Evolutionary conservation across 2,113 vertebrate genomes (phyloP), one percentile per base, ranked within the genome.

Genomic region (Geothlypis trichas): DNA sequence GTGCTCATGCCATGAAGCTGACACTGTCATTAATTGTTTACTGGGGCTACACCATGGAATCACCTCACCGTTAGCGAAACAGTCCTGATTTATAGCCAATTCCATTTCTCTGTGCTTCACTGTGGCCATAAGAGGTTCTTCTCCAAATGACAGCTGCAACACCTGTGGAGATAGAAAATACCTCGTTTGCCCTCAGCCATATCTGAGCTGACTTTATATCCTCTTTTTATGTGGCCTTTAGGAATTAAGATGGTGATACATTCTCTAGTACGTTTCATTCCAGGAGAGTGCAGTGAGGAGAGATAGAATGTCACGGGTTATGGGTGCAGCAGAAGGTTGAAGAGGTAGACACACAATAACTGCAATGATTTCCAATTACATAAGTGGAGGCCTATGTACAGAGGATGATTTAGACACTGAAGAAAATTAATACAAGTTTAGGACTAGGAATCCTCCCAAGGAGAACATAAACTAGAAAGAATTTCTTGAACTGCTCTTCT

Each of bases 401-500:
- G 22, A 44, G 9, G 5, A 37, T 46, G 31, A 57, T 89, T 95
- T 78, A 87, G 31, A 78, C 37, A 63, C 52, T 75, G 41, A 75
- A 83, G 33, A 89, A 94, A 94, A 84, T 68, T 57, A 65, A 72
- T 68, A 72, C 28, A n/a, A 54, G 57, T 87, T 84, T 61, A 91
- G 47, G 62, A 81, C 65, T 78, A 92, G 31, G 20, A 81, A 57
- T 96, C 41, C 21, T 93, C 37, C 76, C 80, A 78, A 72, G 68
- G 73, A 95, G 52, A 75, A 57, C 21, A 63, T 78, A 93, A 93
- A 75, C 17, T 72, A 67, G 33, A 22, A 18, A 81, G 2, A 10
- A 75, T 75, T 93, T 95, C 76, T 91, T 84, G 52, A 92, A 57
- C 47, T 75, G 15, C 18, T 89, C 79, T 92, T 91, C 42, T 84